These are phyloP conservation scores for Sarcophaga caerulescens DNA, from an alignment of 2,888 invertebrate genomes.

Conservation along the genomic window DNA sequence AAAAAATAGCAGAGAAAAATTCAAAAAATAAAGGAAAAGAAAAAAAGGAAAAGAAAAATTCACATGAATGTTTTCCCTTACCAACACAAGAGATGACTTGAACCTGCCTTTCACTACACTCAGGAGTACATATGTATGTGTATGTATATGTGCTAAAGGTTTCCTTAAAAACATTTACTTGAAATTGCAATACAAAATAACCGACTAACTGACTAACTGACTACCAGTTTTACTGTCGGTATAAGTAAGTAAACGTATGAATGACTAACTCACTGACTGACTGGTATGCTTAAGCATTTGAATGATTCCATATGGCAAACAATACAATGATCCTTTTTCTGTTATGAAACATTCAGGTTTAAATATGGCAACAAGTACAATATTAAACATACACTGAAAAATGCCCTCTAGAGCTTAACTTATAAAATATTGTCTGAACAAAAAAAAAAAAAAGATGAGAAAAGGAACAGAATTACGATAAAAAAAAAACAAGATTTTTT, in stretches of 20 bases:
- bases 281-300: background rate
- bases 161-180: background rate
- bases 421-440: background rate
- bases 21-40: background rate
- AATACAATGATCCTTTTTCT: background rate
- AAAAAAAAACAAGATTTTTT: background rate
- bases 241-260: background rate
- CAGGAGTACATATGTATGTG: background rate
- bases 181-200: background rate
- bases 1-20: background rate
- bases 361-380: slow-evolving; percentile 54
- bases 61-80: slow-evolving; percentile 14
- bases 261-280: background rate
- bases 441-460: background rate
- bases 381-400: slow-evolving; percentile 44
- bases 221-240: background rate
- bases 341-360: background rate
- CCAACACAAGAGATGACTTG: slow-evolving; percentile 22
- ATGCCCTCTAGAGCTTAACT: slow-evolving; percentile 48
- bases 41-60: background rate
- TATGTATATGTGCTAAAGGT: background rate
- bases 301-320: slow-evolving; percentile 30
- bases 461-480: slow-evolving; percentile 4
- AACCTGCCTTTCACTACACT: background rate
- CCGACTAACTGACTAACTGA: background rate